These are phyloP conservation scores for Penaeus monodon DNA, from an alignment of 2,888 invertebrate genomes.

Conservation along the genomic window DNA sequence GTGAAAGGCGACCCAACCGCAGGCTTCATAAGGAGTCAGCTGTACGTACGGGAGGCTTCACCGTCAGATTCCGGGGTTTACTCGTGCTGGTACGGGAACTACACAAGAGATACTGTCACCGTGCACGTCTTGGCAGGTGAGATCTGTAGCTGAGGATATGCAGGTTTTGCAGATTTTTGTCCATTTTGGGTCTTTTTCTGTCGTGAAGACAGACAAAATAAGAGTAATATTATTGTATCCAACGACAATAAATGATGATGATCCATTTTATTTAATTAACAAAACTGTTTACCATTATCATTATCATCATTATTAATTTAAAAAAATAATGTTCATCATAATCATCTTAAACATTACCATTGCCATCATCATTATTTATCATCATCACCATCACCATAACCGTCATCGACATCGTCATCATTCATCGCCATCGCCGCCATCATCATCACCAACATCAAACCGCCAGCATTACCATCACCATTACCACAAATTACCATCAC, in stretches of 20 bases:
- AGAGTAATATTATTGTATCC: no score
- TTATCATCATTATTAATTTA: no score
- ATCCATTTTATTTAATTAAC: no score
- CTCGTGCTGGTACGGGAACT: conserved; percentile 73
- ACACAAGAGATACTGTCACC: conserved; percentile 35
- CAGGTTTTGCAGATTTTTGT: no score
- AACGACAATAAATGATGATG: neutral
- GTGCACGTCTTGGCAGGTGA: conserved; percentile 55
- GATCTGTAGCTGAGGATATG: no score
- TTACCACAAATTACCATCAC: neutral
- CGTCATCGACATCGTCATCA: neutral
- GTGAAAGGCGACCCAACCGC: conserved; percentile 74
- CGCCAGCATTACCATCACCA: neutral
- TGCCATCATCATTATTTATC: no score
- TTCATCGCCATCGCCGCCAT: neutral
- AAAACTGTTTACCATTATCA: no score
- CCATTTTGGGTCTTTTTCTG: no score
- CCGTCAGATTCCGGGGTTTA: conserved; percentile 84
- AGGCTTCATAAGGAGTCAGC: conserved; percentile 72
- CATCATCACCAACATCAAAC: neutral
- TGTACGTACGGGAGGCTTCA: conserved; percentile 85
- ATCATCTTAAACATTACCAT: no score
- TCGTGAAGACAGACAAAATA: no score
- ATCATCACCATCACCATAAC: no score
- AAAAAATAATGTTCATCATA: no score